phyloP scores from a whole-genome alignment of 1,140 invertebrate genomes.

The Bombus breviceps region DNA sequence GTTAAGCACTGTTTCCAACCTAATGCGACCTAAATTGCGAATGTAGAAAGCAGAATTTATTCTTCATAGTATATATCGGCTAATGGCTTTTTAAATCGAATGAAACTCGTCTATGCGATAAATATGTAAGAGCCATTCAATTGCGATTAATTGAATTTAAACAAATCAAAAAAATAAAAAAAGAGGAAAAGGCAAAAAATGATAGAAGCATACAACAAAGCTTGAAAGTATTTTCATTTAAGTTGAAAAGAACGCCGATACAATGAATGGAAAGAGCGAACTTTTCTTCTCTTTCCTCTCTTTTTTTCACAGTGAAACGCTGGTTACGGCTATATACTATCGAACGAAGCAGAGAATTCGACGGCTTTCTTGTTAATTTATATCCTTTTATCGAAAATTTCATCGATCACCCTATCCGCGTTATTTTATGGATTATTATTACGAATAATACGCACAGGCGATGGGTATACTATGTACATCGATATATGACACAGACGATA shows the following conservation, averaged over 20 bases:
- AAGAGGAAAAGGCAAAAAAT: background rate
- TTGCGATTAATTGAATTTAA: background rate
- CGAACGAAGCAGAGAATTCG: too few species aligned
- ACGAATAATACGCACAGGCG: background rate
- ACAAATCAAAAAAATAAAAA: background rate
- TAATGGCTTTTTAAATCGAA: background rate
- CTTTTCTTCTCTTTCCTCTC: background rate
- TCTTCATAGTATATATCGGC: background rate
- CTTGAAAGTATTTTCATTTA: background rate
- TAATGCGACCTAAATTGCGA: slow-evolving; percentile 33
- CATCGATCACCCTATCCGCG: background rate
- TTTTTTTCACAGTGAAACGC: background rate
- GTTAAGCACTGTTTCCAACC: background rate
- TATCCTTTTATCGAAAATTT: background rate
- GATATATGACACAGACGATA: background rate
- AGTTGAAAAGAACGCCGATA: background rate
- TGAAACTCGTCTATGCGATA: too few species aligned
- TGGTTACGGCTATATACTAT: background rate
- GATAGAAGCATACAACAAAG: background rate
- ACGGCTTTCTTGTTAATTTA: background rate
- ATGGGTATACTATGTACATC: background rate
- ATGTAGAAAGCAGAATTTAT: background rate
- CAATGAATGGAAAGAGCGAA: background rate
- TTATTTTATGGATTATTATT: background rate
- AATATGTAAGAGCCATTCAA: background rate